Evolutionary conservation across 2,797 vertebrate species (phyloP), one percentile per base, ranked within the genome.

Genomic region (Oryzias dopingdopingensis): DNA sequence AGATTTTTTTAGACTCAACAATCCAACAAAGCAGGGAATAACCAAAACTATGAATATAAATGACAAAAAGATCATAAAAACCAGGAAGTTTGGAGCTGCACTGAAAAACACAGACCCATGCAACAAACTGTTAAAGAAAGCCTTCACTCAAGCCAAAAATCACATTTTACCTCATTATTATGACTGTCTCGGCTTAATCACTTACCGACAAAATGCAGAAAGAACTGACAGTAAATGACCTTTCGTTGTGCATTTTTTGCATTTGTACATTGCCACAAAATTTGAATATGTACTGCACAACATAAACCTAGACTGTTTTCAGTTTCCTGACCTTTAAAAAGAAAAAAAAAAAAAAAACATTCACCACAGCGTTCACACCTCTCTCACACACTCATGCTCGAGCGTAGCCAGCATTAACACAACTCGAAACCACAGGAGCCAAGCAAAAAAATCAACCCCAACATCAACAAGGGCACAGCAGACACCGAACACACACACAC

Each of bases 341-440:
- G 42, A 20, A 17, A 40, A 17, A n/a, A 44, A 46, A 20, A 48
- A 44, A 46, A 45, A 48, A 46, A 53, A 44, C 40, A 57, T 22
- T 60, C 62, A 75, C 58, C 67, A 62, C 77, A 72, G 52, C 43
- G 42, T 48, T 57, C 63, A 59, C 49, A 59, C 42, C 57, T 42
- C 44, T 49, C 62, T 54, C 8, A 51, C 49, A 61, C 79, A 62
- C 73, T 42, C 80, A 86, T 88, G 83, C 75, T 52, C 29, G 43
- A 65, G 49, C 70, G 83, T 83, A 89, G 78, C 78, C 69, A 74
- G 66, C 76, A 62, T 59, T 16, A 80, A 78, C 56, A 63, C 56
- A 72, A 77, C 73, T 81, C 61, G 43, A 82, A 81, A 84, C 74
- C 70, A 62, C 76, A 74, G 49, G 49, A 67, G 62, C 67, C 49